Conservation (phyloP, 1,140 invertebrate species). For the Drosophila saltans region DNA sequence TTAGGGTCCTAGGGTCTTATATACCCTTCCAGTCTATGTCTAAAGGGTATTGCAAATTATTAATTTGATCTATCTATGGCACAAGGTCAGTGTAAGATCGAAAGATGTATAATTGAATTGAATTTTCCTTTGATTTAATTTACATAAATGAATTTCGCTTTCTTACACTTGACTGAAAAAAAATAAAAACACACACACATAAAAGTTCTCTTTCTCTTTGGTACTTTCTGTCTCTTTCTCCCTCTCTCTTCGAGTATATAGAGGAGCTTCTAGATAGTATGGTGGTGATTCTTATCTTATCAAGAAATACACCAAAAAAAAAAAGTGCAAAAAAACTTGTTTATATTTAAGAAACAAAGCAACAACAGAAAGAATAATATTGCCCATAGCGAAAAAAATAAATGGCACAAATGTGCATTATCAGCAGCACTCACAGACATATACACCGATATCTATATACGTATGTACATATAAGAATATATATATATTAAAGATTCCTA, state of each 20-base stretch:
- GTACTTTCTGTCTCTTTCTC: not conserved
- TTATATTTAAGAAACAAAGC: constrained; percentile 58
- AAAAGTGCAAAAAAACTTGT: constrained; percentile 45
- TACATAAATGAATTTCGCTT: constrained; percentile 35
- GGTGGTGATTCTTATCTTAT: constrained; percentile 44
- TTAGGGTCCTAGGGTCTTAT: not conserved
- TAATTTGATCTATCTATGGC: not conserved
- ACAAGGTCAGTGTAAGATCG: not conserved
- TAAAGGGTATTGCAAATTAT: not conserved
- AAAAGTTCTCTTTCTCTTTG: no score
- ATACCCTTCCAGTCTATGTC: not conserved
- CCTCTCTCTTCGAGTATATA: constrained; percentile 14
- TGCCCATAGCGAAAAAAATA: constrained; percentile 66
- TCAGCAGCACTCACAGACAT: constrained; percentile 55
- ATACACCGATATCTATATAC: constrained; percentile 44
- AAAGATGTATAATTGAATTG: not conserved
- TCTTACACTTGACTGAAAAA: constrained; percentile 12
- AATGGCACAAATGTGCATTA: constrained; percentile 81
- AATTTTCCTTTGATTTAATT: constrained; percentile 18
- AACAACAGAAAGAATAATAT: constrained; percentile 22
- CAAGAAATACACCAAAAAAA: constrained; percentile 27
- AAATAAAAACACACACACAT: no score
- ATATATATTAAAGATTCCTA: constrained; percentile 18
- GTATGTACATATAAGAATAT: constrained; percentile 24
- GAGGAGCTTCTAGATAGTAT: constrained; percentile 7